These are phyloP conservation scores for Equus quagga DNA, from an alignment of 2,113 vertebrate genomes.

Conservation along the genomic window DNA sequence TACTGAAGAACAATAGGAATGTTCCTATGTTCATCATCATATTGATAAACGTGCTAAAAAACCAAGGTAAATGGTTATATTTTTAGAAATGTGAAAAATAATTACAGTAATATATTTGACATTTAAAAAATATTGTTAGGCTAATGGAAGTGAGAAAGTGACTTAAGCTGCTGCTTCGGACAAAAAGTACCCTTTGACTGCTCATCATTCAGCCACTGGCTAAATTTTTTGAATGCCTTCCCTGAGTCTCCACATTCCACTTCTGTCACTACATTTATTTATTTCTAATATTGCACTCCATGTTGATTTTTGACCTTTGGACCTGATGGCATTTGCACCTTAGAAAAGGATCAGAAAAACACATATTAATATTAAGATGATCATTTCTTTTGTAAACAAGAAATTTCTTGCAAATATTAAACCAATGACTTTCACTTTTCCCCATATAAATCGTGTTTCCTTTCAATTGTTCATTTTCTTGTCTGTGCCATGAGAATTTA, in stretches of 20 bases:
- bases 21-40: neutral
- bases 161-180: neutral
- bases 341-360: neutral
- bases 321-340: neutral
- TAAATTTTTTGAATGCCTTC: neutral
- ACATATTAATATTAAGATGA: neutral
- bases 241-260: neutral
- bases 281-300: neutral
- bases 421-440: neutral
- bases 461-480: neutral
- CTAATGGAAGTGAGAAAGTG: neutral
- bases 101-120: neutral
- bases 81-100: constrained; percentile 45
- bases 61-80: neutral
- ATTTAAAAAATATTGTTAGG: neutral
- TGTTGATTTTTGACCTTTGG: neutral
- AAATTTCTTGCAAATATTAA: neutral
- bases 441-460: neutral
- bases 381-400: neutral
- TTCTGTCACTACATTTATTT: neutral
- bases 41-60: neutral
- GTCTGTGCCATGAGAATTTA: neutral
- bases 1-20: neutral
- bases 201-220: neutral
- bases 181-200: neutral